phyloP scores from a whole-genome alignment of 2,888 invertebrate genomes.

The Lasioglossum zephyrum region DNA sequence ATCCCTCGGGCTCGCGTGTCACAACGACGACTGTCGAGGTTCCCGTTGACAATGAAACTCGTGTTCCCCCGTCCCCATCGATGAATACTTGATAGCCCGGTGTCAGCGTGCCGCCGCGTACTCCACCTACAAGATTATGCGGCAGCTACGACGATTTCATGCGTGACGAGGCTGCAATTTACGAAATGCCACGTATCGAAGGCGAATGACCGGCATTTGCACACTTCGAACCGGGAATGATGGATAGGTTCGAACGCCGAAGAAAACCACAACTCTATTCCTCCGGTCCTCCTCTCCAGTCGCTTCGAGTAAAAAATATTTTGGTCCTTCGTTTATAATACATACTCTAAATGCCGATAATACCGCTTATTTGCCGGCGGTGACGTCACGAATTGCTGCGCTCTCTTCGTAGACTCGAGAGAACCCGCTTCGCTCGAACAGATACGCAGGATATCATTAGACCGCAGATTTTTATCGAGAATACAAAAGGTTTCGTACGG shows the following conservation, averaged over 20 bases:
- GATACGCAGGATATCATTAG: background rate
- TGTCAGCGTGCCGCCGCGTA: constrained; percentile 60
- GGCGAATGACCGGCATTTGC: constrained; percentile 68
- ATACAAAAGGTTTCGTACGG: background rate
- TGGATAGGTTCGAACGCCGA: constrained; percentile 21
- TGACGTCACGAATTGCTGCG: background rate
- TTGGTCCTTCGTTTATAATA: constrained; percentile 12
- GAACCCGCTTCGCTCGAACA: background rate
- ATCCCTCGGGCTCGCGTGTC: constrained; percentile 67
- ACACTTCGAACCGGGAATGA: constrained; percentile 42
- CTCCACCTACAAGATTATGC: constrained; percentile 74
- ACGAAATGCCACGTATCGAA: constrained; percentile 71
- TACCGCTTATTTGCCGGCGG: background rate
- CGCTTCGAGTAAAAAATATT: constrained; percentile 30
- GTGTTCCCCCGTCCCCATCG: constrained; percentile 54
- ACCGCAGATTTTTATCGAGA: background rate
- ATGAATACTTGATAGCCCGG: constrained; percentile 70
- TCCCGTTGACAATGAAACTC: constrained; percentile 68
- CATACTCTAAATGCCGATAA: background rate
- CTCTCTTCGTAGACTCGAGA: background rate
- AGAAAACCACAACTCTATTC: background rate
- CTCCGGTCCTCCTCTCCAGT: background rate
- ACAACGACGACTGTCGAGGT: constrained; percentile 45
- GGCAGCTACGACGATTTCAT: constrained; percentile 66
- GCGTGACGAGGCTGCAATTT: constrained; percentile 73